Evolutionary conservation across 2,888 invertebrate species (phyloP).

Genomic region (Plebejus anna): DNA sequence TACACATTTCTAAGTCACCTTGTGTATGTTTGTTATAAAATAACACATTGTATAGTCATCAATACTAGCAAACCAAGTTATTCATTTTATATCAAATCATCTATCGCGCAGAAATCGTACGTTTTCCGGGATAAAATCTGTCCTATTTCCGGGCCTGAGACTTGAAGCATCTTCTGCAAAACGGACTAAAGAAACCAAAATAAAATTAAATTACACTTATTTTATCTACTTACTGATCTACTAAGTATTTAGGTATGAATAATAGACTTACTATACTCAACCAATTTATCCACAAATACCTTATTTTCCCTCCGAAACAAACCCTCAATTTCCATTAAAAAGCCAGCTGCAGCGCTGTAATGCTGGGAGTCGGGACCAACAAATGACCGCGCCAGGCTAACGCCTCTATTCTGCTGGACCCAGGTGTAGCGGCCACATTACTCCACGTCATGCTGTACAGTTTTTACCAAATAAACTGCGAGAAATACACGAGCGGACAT

Average conservation of each 20-base stretch:
- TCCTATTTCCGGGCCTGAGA: too few relatives aligned
- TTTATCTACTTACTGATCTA: neutral
- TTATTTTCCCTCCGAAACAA: neutral
- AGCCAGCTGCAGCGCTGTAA: constrained; percentile 24
- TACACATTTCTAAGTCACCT: too few relatives aligned
- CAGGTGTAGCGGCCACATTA: constrained; percentile 55
- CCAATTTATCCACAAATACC: neutral
- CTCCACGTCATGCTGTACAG: constrained; percentile 56
- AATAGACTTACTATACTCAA: neutral
- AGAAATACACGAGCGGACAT: constrained; percentile 33
- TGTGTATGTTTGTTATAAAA: too few relatives aligned
- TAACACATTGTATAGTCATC: too few relatives aligned
- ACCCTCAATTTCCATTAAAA: neutral
- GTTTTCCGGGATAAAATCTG: neutral
- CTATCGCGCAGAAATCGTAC: too few relatives aligned
- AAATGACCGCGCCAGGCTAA: constrained; percentile 39
- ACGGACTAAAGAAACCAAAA: neutral
- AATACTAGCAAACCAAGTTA: neutral
- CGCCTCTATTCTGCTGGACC: constrained; percentile 40
- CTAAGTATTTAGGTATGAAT: too few relatives aligned
- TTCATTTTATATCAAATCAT: neutral
- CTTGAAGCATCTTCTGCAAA: too few relatives aligned
- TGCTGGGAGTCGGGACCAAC: constrained; percentile 39
- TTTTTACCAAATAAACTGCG: constrained; percentile 49
- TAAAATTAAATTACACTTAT: neutral